Evolutionary conservation across 2,888 invertebrate species (phyloP), one percentile per base, ranked within the genome.

Genomic region (Hipparchia sbordonii): DNA sequence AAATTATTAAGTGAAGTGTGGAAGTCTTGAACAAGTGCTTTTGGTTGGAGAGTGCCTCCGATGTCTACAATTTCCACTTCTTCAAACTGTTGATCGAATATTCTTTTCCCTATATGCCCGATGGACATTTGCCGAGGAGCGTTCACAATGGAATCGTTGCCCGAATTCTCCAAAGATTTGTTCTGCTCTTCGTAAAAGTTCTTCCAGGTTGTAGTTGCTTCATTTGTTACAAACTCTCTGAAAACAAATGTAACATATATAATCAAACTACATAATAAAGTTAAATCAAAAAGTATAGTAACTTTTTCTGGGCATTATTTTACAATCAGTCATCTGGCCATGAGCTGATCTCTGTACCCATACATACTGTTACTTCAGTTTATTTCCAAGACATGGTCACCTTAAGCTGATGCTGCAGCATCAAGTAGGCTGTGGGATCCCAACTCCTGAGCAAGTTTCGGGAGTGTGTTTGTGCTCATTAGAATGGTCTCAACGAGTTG

Each of bases 201-300:
- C 77, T 90, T 91, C 93, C 93, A 93, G 39, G 93, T 91, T 1
- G 91, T 93, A 4, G 93, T 92, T 0, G 87, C 92, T 84, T 92
- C 93, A 75, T 91, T 89, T 13, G 89, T 90, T 13, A 85, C 83
- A 74, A 92, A 93, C 74, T 93, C 93, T 1, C 93, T 93, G 86
- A 9, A 78, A 82, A 7, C 52, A 70, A 61, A 10, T 63, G 12
- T 7, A 33, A 57, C 13, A 65, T 54, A 4, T 10, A 61, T 62
- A 51, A 46, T 12, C 2, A 9, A 23, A 57, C 60, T 72, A 63
- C 6, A 57, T 6, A 68, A 72, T 59, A 51, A 39, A 4, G 39
- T 2, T 39, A 39, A 39, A 39, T 39, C 0, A 5, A 2, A 39
- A 39, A 39, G 39, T 2, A 5, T 2, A 4, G 0, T 39, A 39